phyloP scores from a whole-genome alignment of 2,113 vertebrate species.

The Vulpes lagopus region DNA sequence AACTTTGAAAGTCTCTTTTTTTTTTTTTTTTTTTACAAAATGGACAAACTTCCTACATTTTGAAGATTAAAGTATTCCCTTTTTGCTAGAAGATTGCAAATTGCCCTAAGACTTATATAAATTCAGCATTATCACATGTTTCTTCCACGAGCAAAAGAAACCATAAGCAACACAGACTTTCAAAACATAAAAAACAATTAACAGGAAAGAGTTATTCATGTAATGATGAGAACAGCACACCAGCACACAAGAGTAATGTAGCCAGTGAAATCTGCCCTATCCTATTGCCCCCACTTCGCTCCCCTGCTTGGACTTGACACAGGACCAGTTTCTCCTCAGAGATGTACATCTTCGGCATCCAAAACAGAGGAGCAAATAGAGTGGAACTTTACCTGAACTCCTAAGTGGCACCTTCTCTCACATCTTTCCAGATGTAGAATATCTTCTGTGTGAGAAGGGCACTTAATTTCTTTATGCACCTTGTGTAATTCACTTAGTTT shows the following conservation, averaged over 20 bases:
- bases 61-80: slow-evolving; percentile 20
- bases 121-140: background rate
- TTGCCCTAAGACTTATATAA: background rate
- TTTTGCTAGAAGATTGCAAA: slow-evolving; percentile 50
- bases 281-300: background rate
- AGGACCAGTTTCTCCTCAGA: background rate
- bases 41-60: background rate
- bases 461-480: background rate
- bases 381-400: background rate
- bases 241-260: background rate
- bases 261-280: background rate
- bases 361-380: background rate
- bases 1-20: slow-evolving; percentile 18
- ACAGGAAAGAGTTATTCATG: background rate
- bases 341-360: background rate
- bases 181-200: slow-evolving; percentile 27
- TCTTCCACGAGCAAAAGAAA: slow-evolving; percentile 57
- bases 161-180: background rate
- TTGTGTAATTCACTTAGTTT: background rate
- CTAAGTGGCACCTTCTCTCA: background rate
- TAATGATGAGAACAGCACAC: background rate
- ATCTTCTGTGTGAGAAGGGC: background rate
- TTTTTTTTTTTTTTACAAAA: slow-evolving; percentile 65
- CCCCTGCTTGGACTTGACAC: background rate
- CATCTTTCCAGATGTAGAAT: background rate